Base-by-base conservation (phyloP, 1,140 invertebrate genomes). In the Drosophila yakuba region DNA sequence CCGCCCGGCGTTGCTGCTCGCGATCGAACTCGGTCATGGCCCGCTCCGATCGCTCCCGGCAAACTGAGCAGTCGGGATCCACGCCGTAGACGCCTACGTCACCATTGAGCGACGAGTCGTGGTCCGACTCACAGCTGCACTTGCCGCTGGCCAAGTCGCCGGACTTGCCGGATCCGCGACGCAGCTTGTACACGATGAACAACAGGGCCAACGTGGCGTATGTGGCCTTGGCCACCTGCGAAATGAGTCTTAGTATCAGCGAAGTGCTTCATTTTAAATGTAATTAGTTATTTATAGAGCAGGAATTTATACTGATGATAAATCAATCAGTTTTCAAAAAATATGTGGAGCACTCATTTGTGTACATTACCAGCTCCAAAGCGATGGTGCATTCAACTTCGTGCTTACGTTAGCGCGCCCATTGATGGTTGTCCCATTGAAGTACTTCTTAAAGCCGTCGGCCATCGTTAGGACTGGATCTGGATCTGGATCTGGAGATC, bases 341-440 rank as follows among this genome's bases (percentile, higher is more conserved):
- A 4, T 5, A 4, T 25, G 25, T 25, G 7, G 32, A 32, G 32
- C 32, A 8, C 0, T 32, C 7, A 8, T 32, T 32, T 32, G 32
- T 32, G 32, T 39, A 6, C 15, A 43, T 15, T 8, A 43, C 4
- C 10, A 12, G 17, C 2, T 14, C 4, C 20, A 14, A 20, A 12
- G 20, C 10, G 17, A 20, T 20, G 11, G 5, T 5, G 35, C 1
- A 10, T 32, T 15, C 6, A 20, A 3, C 7, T 8, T 32, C 0
- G 28, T 32, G 28, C 85, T 89, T 57, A 90, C 86, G 58, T 90
- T 90, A n/a, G 86, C 86, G 1, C 86, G 82, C 2, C 86, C 86
- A 14, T 36, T 62, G 5, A 86, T 58, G 50, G 86, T 90, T 52
- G 56, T 71, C 55, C 76, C 74, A 47, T 90, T 90, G 54, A 90